Evolutionary conservation across 37 sponge, comb jelly and placozoan genomes (phyloP).

Genomic region (Aplysina aerophoba): DNA sequence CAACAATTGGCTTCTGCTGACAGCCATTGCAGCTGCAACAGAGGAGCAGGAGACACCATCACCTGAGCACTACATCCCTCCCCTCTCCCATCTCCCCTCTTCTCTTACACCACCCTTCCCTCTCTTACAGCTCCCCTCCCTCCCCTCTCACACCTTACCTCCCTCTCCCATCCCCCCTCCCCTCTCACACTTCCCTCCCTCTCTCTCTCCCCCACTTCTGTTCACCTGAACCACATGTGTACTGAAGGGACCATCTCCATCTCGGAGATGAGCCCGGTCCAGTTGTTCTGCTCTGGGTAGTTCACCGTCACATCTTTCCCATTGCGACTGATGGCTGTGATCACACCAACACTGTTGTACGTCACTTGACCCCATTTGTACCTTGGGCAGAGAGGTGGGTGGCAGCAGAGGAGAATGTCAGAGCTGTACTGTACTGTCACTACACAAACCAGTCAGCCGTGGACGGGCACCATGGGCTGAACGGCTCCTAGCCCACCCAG

Average conservation of each 20-base stretch:
- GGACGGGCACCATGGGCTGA: background rate
- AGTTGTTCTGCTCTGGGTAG: conserved; percentile 94
- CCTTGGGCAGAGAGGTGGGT: conserved; percentile 51
- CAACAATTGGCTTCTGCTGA: conserved; percentile 74
- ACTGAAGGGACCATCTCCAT: conserved; percentile 92
- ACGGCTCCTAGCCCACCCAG: background rate
- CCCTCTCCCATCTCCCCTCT: background rate
- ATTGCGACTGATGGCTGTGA: conserved; percentile 76
- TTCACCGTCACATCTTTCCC: conserved; percentile 87
- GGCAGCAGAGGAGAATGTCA: conserved; percentile 16
- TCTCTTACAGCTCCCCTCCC: background rate
- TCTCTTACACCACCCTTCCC: conserved; percentile 1
- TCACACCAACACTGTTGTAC: conserved; percentile 85
- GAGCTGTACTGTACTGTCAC: too few species aligned
- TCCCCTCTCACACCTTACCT: conserved; percentile 23
- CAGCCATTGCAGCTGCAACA: conserved; percentile 75
- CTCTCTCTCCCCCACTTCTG: conserved; percentile 16
- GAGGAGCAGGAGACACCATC: background rate
- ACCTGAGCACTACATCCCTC: too few species aligned
- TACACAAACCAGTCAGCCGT: too few species aligned
- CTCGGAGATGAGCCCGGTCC: conserved; percentile 94
- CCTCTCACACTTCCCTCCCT: background rate
- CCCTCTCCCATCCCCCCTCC: too few species aligned
- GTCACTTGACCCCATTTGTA: conserved; percentile 96
- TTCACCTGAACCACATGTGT: conserved; percentile 72